Conservation (phyloP, 2,113 vertebrate genomes). For the Indri indri region DNA sequence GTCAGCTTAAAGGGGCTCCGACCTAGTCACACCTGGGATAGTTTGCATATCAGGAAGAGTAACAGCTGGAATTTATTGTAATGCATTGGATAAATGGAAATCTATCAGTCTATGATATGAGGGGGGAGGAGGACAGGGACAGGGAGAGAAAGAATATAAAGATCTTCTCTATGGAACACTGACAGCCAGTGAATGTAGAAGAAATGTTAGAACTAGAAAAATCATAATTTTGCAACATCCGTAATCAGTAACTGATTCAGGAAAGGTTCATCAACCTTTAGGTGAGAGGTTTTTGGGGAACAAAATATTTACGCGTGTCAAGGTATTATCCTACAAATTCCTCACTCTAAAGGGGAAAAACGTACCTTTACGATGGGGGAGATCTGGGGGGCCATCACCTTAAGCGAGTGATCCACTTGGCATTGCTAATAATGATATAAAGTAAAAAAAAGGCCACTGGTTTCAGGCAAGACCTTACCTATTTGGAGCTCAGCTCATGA, state of each 20-base stretch:
- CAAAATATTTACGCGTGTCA: neutral
- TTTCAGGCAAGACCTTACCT: neutral
- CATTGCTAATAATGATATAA: neutral
- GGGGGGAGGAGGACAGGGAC: rapidly evolving
- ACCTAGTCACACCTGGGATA: neutral
- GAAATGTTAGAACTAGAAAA: neutral
- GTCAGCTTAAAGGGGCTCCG: neutral
- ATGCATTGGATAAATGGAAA: neutral
- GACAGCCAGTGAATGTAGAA: neutral
- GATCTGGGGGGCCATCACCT: neutral
- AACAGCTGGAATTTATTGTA: neutral
- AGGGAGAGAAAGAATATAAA: neutral
- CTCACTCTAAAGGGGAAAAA: neutral
- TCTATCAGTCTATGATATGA: neutral
- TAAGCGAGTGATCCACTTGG: neutral
- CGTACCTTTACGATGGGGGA: neutral
- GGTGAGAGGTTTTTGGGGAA: neutral
- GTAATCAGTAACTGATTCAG: neutral
- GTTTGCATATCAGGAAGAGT: neutral
- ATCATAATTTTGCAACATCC: neutral
- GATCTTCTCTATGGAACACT: neutral
- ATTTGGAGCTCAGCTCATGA: neutral
- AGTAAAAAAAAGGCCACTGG: neutral
- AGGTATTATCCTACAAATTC: neutral
- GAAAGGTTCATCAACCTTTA: neutral